Evolutionary conservation across 2,888 invertebrate species (phyloP).

Genomic region (Nesidiocoris tenuis): DNA sequence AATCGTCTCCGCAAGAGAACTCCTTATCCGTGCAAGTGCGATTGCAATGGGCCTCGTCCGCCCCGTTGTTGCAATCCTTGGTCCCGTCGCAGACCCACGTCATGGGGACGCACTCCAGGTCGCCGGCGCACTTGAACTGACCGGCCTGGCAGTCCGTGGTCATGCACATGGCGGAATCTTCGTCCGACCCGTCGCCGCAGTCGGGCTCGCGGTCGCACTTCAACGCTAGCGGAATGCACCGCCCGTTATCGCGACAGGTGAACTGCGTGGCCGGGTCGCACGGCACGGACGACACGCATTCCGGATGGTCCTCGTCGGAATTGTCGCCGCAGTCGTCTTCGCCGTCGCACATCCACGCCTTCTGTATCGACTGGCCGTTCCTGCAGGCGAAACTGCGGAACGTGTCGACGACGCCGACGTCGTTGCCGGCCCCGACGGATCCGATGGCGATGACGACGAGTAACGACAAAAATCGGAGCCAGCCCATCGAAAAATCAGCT

Average conservation of each 20-base stretch:
- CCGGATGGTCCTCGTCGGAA: conserved; percentile 73
- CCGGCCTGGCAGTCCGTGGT: conserved; percentile 29
- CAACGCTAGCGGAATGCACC: conserved; percentile 15
- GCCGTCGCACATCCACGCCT: conserved; percentile 75
- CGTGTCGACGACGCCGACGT: not conserved
- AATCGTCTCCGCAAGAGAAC: conserved; percentile 76
- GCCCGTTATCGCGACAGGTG: conserved; percentile 70
- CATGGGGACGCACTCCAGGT: conserved; percentile 66
- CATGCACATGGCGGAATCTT: conserved; percentile 10
- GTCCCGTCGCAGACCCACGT: conserved; percentile 70
- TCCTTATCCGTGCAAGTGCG: conserved; percentile 88
- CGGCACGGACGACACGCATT: conserved; percentile 68
- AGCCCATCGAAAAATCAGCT: conserved; percentile 27
- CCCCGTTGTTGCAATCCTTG: conserved; percentile 66
- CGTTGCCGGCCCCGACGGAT: not conserved
- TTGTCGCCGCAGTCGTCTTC: conserved; percentile 77
- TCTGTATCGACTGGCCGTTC: conserved; percentile 73
- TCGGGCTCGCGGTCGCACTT: conserved; percentile 37
- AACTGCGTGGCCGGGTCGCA: conserved; percentile 80
- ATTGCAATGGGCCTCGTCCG: conserved; percentile 70
- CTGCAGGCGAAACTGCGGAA: conserved; percentile 64
- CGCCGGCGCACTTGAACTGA: conserved; percentile 63
- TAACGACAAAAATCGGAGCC: conserved; percentile 20
- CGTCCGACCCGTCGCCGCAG: conserved; percentile 30
- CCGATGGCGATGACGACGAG: conserved; percentile 7